Base-by-base conservation (phyloP, 1,140 invertebrate species). In the Mylabris phalerata region DNA sequence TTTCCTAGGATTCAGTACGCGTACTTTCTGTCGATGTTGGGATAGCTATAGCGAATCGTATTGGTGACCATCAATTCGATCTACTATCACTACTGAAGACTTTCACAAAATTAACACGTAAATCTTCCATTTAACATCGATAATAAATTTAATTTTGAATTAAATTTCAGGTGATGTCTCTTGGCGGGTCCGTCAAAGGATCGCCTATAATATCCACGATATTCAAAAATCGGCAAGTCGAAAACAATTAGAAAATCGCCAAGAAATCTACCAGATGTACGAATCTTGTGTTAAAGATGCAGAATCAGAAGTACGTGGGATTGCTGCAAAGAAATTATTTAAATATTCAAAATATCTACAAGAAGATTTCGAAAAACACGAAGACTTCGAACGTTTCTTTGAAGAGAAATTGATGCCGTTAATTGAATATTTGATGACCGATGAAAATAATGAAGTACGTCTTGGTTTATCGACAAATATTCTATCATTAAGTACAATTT, bases 141-240 rank as follows among this genome's bases (percentile, higher is more conserved):
- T 19, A 19, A 19, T 19, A 1, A 19, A 19, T 19, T 19, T 1
- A 19, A 19, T 19, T 19, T 19, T 19, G 19, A 2, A 19, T 19
- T 19, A 19, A 19, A 19, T 67, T 67, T 42, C 39, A 70, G 69
- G 59, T 38, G 60, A 66, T 39, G 11, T 44, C 7, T 70, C 68
- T 10, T 71, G 70, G 71, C 70, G 61, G 50, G 55, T 70, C 4
- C 60, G 68, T 11, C 65, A 67, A 54, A 55, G 58, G 13, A 32
- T 72, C 4, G 67, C 70, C 3, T 43, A 40, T 42, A 38, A 60
- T 19, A 67, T 73, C 19, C 55, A 63, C 2, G 48, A 61, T 19
- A 59, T 73, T 2, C 69, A 67, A 39, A 59, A 40, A 32, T 51
- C 63, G 0, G 58, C 62, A 7, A 46, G 32, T 32, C 4, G 32